Evolutionary conservation across 2,888 invertebrate species (phyloP).

Genomic region (Drosophila mayaguana): DNA sequence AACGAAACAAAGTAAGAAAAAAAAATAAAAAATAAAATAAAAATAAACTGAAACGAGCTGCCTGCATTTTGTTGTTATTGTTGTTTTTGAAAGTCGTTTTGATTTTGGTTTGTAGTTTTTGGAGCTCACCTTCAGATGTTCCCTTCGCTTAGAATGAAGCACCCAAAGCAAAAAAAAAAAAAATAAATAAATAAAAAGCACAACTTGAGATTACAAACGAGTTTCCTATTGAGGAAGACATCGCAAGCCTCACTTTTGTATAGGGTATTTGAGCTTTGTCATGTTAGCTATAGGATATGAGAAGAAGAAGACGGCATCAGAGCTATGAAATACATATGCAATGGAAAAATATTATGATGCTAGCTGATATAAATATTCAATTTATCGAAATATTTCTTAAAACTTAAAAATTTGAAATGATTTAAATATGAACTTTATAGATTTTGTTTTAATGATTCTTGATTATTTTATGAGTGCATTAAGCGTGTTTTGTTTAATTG

Average conservation of each 20-base stretch:
- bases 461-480: background rate
- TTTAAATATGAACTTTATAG: too few relatives aligned
- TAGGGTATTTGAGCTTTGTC: conserved; percentile 1
- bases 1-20: conserved; percentile 6
- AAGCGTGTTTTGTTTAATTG: background rate
- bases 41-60: conserved; percentile 57
- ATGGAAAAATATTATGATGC: background rate
- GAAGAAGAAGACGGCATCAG: background rate
- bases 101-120: conserved; percentile 42
- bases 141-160: conserved; percentile 48
- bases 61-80: conserved; percentile 56
- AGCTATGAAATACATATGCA: background rate
- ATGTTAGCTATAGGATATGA: background rate
- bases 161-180: background rate
- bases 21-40: conserved; percentile 27
- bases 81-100: conserved; percentile 71
- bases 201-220: conserved; percentile 22
- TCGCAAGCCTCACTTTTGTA: background rate
- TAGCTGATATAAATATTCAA: background rate
- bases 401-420: background rate
- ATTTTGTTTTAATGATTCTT: background rate
- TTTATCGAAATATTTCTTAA: background rate
- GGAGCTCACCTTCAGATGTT: conserved; percentile 47
- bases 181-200: too few relatives aligned
- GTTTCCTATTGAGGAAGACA: conserved; percentile 39